Conservation (phyloP, 53 echinoderm and acorn worm species). For the Astropecten irregularis region DNA sequence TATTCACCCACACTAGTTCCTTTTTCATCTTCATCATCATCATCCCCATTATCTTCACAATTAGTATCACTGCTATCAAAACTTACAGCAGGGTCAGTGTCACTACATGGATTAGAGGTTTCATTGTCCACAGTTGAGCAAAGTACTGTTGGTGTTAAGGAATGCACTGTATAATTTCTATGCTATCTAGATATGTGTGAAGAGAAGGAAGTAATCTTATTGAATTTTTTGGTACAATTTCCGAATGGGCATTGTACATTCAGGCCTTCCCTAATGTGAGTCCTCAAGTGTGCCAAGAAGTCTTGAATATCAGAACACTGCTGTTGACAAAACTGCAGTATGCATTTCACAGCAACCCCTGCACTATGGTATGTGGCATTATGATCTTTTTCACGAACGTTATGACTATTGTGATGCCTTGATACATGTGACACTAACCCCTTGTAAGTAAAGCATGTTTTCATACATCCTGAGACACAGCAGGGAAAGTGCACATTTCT, state of each 20-base stretch:
- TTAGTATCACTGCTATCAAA: background rate
- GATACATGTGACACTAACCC: background rate
- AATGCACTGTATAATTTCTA: slow-evolving; percentile 7
- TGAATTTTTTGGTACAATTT: slow-evolving; percentile 36
- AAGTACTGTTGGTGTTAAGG: background rate
- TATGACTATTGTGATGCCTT: background rate
- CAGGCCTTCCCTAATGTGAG: slow-evolving; percentile 27
- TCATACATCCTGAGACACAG: background rate
- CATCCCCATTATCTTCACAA: background rate
- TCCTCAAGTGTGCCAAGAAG: slow-evolving; percentile 33
- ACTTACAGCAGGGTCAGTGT: slow-evolving; percentile 3
- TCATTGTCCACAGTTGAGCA: slow-evolving; percentile 13
- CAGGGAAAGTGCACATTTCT: background rate
- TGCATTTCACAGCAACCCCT: slow-evolving; percentile 19
- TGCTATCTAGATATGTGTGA: slow-evolving; percentile 52
- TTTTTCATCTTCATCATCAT: background rate
- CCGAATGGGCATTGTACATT: slow-evolving; percentile 44
- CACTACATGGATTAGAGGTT: slow-evolving; percentile 2
- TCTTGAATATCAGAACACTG: slow-evolving; percentile 43
- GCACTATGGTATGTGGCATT: background rate
- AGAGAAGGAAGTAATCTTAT: slow-evolving; percentile 46
- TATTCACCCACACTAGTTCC: background rate
- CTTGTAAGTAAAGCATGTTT: slow-evolving; percentile 15
- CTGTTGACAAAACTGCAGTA: slow-evolving; percentile 32
- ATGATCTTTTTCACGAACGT: too few species aligned